Base-by-base conservation (phyloP, 2,113 vertebrate species). In the Albula goreensis region DNA sequence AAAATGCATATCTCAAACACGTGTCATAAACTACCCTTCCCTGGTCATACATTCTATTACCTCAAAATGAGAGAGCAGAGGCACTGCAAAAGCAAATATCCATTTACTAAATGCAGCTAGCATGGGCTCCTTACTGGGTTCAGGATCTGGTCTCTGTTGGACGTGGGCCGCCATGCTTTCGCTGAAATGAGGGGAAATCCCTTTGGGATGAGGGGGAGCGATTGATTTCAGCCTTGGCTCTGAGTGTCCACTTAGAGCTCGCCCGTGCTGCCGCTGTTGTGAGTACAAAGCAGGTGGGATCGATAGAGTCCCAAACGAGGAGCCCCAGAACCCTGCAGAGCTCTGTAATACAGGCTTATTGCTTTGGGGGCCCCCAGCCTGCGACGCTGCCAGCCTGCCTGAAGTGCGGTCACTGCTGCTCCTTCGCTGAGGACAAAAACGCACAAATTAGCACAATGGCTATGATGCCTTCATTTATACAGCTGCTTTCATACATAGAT, bases 231-330 rank as follows among this genome's bases (percentile, higher is more conserved):
- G 19, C 80, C 80, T n/a, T 31, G 66, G 49, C 51, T 78, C 63
- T 77, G 5, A 50, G 31, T 84, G 83, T 84, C 66, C 50, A 31
- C 11, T 74, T 77, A 84, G 17, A 52, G 66, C 66, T 50, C 63
- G 13, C 48, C 50, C 5, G 50, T 48, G 12, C 13, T 53, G 83
- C 48, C 49, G 22, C 22, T 52, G 3, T 78, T 84, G 83, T 78
- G 83, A 84, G 50, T 84, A 84, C 77, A 84, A 84, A 84, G 52
- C 22, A 78, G 66, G 83, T 50, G n/a, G 3, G 19, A 84, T 84
- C 31, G 83, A 84, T 56, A 49, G n/a, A 15, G 13, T 50, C 50
- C 51, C 25, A 63, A 31, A 53, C 78, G 51, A 84, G 83, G 77
- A 84, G 51, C 51, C 83, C 50, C 12, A 15, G 66, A 84, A 77